These are phyloP conservation scores for Schizotus pectinicornis DNA, from an alignment of 2,888 invertebrate genomes.

Conservation along the genomic window DNA sequence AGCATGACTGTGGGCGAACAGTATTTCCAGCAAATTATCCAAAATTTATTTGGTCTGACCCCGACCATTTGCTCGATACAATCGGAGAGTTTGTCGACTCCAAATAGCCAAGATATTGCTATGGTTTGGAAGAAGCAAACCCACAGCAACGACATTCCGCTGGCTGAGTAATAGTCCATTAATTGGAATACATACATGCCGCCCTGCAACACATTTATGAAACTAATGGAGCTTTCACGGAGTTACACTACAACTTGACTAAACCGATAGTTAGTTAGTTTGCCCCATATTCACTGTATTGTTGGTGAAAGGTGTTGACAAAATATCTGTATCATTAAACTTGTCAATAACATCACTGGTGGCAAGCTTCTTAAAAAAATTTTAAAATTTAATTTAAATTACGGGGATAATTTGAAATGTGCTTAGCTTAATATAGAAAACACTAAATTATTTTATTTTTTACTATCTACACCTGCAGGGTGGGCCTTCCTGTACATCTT, in stretches of 20 bases:
- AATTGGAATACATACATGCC: conserved; percentile 92
- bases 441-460: no score
- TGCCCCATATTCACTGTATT: no score
- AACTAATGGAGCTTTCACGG: conserved; percentile 11
- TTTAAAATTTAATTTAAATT: no score
- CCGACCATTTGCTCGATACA: conserved; percentile 72
- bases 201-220: conserved; percentile 63
- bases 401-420: no score
- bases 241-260: not conserved
- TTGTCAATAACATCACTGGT: no score
- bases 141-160: conserved; percentile 66
- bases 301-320: no score
- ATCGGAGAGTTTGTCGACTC: conserved; percentile 64
- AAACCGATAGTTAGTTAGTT: not conserved
- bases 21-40: conserved; percentile 67
- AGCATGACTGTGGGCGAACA: conserved; percentile 66
- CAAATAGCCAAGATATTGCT: conserved; percentile 67
- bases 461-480: no score
- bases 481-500: no score
- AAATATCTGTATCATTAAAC: no score
- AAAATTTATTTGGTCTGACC: conserved; percentile 61
- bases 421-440: no score
- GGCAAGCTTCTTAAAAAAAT: no score
- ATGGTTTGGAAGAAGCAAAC: conserved; percentile 68
- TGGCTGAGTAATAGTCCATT: conserved; percentile 75